Conservation (phyloP, 2,113 vertebrate genomes). For the Plotosus lineatus region DNA sequence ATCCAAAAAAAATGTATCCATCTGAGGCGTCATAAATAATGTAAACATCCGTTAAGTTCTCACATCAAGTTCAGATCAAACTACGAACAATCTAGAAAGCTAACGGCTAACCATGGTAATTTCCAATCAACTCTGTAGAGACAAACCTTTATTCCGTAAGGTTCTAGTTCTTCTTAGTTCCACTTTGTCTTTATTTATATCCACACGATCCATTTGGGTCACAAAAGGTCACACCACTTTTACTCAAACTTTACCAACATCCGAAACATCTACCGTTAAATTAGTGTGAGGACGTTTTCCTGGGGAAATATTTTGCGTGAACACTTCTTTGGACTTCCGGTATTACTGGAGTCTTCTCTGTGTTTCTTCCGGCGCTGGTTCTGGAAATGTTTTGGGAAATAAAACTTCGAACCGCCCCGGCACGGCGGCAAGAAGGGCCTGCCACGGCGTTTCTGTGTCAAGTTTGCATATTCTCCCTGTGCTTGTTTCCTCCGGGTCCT, state of each 20-base stretch:
- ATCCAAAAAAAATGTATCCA: not conserved
- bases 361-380: too few species aligned
- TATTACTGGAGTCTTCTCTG: too few species aligned
- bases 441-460: too few species aligned
- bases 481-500: too few species aligned
- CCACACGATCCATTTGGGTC: constrained; percentile 28
- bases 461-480: too few species aligned
- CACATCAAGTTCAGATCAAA: not conserved
- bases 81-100: too few species aligned
- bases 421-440: too few species aligned
- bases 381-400: too few species aligned
- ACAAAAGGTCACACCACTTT: not conserved
- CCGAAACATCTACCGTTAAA: not conserved
- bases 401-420: too few species aligned
- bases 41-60: not conserved
- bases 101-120: not conserved
- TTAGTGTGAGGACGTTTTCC: not conserved
- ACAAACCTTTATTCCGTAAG: constrained; percentile 14
- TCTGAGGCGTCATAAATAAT: not conserved
- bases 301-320: constrained; percentile 20
- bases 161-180: constrained; percentile 17
- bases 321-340: constrained; percentile 34
- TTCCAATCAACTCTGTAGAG: not conserved
- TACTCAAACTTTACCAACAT: constrained; percentile 10
- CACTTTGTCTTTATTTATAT: not conserved